Evolutionary conservation across 2,113 vertebrate species (phyloP), one percentile per base, ranked within the genome.

Genomic region (Apus apus): DNA sequence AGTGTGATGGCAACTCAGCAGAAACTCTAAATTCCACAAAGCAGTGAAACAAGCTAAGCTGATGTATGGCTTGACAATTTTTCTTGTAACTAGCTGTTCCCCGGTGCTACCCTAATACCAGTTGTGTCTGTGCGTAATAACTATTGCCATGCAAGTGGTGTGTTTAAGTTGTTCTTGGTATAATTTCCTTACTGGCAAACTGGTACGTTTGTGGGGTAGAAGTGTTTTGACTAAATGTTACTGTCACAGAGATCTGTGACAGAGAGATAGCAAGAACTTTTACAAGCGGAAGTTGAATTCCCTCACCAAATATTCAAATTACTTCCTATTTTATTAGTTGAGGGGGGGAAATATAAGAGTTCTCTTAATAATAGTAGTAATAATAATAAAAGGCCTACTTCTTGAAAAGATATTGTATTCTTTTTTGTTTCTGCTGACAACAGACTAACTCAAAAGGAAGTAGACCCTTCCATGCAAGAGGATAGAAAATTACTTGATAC

Each of bases 351-450:
- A 71, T 67, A 11, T 5, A 30, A 70, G 45, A 76, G 58, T 93
- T 84, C 86, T 76, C 67, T 30, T 43, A 68, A 38, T 72, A 2
- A 51, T 46, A 45, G 20, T 67, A 38, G 45, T 43, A 68, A 38
- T 72, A 2, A 51, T 46, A 45, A 25, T 67, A 38, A 51, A 70
- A 56, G 4, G 1, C 10, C 56, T 93, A 70, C 60, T 88, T 90
- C 48, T 92, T 85, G 30, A 75, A 93, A 93, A 85, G 29, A 43
- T 9, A 27, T 23, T 4, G 56, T 80, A 65, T 58, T 48, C 22
- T 48, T 84, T 40, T 48, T 88, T 74, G 15, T 74, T 90, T 96
- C 53, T 94, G 68, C 56, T 92, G 64, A 80, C 72, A 87, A 32
- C 25, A 64, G 48, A 36, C 43, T 77, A 64, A 78, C 27, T 90